Evolutionary conservation across 2,888 invertebrate genomes (phyloP).

Genomic region (Erebia palarica): DNA sequence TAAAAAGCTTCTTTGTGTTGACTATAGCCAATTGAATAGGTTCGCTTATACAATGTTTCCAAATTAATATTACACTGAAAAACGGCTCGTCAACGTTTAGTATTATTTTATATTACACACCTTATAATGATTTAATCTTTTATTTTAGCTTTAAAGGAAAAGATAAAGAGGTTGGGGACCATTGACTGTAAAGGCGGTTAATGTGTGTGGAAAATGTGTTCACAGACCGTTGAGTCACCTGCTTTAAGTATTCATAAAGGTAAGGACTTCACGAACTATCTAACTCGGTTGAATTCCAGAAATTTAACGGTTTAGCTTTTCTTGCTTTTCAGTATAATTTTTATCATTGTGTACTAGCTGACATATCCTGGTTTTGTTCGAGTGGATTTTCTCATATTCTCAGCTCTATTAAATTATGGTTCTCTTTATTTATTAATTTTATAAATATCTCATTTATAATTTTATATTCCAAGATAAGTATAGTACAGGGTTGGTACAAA

Average conservation of each 20-base stretch:
- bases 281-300: conserved; percentile 12
- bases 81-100: neutral
- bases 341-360: no score
- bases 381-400: no score
- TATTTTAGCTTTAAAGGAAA: conserved; percentile 8
- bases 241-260: conserved; percentile 40
- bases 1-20: neutral
- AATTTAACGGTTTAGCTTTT: neutral
- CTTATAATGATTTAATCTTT: neutral
- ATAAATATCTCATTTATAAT: no score
- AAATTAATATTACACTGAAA: neutral
- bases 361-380: no score
- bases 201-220: conserved; percentile 66
- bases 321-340: neutral
- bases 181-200: conserved; percentile 50
- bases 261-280: conserved; percentile 27
- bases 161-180: conserved; percentile 11
- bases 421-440: no score
- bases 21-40: neutral
- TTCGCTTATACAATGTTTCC: neutral
- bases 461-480: no score
- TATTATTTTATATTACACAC: neutral
- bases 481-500: no score
- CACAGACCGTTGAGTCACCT: conserved; percentile 62
- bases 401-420: no score